Evolutionary conservation across 2,888 invertebrate genomes (phyloP).

Genomic region (Clanis bilineata): DNA sequence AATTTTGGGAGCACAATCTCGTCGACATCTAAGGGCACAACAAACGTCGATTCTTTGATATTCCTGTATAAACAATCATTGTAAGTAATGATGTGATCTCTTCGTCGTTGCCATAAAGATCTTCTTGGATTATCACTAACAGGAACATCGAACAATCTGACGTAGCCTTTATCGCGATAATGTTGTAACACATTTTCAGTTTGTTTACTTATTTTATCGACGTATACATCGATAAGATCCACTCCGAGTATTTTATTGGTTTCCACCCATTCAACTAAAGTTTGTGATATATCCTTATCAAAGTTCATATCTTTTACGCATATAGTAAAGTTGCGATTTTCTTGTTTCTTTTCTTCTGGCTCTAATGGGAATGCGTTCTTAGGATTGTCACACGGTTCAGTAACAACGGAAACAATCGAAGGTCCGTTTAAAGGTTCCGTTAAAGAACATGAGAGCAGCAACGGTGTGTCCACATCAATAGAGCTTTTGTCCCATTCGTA

Average conservation of each 20-base stretch:
- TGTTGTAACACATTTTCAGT: constrained; percentile 79
- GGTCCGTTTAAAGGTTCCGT: constrained; percentile 66
- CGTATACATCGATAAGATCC: constrained; percentile 84
- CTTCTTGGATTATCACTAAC: constrained; percentile 68
- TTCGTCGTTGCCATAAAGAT: constrained; percentile 84
- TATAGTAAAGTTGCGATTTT: constrained; percentile 80
- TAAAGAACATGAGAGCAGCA: constrained; percentile 84
- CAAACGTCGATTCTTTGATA: constrained; percentile 83
- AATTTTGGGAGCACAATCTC: constrained; percentile 87
- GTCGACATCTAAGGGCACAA: constrained; percentile 88
- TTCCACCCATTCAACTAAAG: constrained; percentile 88
- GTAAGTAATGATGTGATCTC: constrained; percentile 88
- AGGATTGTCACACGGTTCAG: constrained; percentile 74
- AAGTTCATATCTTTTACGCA: constrained; percentile 89
- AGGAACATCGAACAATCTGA: constrained; percentile 78
- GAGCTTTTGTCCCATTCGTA: constrained; percentile 81
- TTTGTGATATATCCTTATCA: constrained; percentile 82
- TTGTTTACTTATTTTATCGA: constrained; percentile 81
- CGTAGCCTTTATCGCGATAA: constrained; percentile 75
- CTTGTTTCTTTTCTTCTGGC: constrained; percentile 36
- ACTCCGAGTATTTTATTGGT: constrained; percentile 86
- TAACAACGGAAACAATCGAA: constrained; percentile 73
- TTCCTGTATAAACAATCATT: constrained; percentile 91
- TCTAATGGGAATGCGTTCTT: constrained; percentile 63
- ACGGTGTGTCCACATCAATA: constrained; percentile 75